phyloP scores from a whole-genome alignment of 2,113 vertebrate species.

The Tyto alba region DNA sequence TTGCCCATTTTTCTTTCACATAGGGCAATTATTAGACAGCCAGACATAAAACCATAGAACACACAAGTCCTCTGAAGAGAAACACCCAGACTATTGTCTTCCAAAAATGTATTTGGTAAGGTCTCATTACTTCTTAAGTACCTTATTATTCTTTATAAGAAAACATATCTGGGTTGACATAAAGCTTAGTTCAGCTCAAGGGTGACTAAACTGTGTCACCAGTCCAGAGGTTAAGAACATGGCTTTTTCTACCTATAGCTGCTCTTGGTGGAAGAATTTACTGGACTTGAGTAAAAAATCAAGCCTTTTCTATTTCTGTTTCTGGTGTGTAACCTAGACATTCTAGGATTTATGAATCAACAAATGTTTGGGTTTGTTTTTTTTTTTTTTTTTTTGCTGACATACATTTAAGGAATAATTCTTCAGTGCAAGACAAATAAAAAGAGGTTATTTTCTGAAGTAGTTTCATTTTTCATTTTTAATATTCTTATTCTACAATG shows the following conservation, averaged over 20 bases:
- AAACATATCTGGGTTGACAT: not conserved
- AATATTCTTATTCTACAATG: not conserved
- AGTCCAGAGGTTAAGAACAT: not conserved
- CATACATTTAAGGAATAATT: not conserved
- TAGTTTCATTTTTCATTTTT: not conserved
- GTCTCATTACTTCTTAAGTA: not conserved
- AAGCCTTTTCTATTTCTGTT: not conserved
- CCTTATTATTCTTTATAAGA: not conserved
- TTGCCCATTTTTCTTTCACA: not conserved
- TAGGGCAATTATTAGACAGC: not conserved
- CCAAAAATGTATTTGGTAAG: not conserved
- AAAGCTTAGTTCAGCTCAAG: not conserved
- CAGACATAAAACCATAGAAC: not conserved
- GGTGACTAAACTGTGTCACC: not conserved
- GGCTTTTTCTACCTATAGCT: not conserved
- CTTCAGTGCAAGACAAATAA: not conserved
- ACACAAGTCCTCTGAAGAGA: not conserved
- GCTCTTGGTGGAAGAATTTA: not conserved
- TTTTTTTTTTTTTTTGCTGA: not conserved
- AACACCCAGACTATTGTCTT: not conserved
- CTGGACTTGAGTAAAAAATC: not conserved
- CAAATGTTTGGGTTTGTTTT: not conserved
- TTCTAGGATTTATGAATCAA: not conserved
- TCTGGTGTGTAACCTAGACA: not conserved
- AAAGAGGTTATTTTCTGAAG: not conserved